Evolutionary conservation across 2,888 invertebrate genomes (phyloP), one percentile per base, ranked within the genome.

Genomic region (Argyra leucocephala): DNA sequence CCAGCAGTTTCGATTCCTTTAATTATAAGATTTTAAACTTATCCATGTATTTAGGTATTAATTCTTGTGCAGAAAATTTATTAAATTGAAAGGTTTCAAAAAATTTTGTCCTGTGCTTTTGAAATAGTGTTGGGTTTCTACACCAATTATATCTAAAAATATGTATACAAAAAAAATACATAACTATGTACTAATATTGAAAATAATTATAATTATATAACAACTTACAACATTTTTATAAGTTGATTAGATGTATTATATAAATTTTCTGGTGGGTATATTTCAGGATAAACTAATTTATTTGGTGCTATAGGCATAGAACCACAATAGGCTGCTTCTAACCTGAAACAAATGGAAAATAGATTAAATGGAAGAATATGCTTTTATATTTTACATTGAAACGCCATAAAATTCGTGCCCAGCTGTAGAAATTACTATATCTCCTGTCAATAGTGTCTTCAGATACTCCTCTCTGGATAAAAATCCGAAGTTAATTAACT

Each of bases 391-490:
- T 80, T 80, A 86, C 88, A 89, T 86, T 23, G 88, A 83, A 23
- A 89, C 88, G 37, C 89, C 90, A 76, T 87, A 90, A 76, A 89
- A 90, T 75, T 90, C 90, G 75, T 90, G 89, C 24, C 82, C 81
- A 1, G 89, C 87, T 7, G 89, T 89, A 1, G 89, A 89, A 31
- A 90, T 83, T 4, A 85, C 87, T 60, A 89, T 83, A 76, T 89
- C 86, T 21, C 84, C 83, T 0, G 77, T 72, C 18, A 77, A 71
- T 63, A 90, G 75, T 3, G 85, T 76, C 48, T 80, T 74, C 68
- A 82, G 84, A 74, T 88, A 90, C 15, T 84, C 81, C 10, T 82
- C 77, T 69, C 84, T 84, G 21, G 81, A 73, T 22, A 84, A 72
- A 74, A 80, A 86, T 1, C 89, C 88, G 82, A 85, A 88, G 72